Conservation (phyloP, 2,888 invertebrate species). For the Dioctria linearis region DNA sequence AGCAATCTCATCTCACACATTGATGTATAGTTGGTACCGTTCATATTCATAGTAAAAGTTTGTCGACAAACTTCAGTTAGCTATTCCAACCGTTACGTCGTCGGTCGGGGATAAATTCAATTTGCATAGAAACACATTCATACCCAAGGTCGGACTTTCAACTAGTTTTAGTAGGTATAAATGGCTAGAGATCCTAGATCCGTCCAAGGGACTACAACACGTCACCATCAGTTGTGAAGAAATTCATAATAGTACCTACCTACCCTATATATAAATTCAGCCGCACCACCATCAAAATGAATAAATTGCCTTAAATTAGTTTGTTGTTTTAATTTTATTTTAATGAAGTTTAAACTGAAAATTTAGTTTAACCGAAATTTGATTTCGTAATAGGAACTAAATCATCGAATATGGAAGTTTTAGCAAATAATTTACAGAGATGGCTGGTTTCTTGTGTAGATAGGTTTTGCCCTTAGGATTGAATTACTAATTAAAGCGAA, state of each 20-base stretch:
- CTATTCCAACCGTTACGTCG: slow-evolving; percentile 21
- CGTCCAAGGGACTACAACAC: slow-evolving; percentile 2
- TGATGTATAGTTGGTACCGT: slow-evolving; percentile 22
- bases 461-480: too few species aligned
- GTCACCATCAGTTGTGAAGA: slow-evolving; percentile 28
- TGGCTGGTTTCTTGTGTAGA: too few species aligned
- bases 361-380: slow-evolving; percentile 35
- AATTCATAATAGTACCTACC: not conserved
- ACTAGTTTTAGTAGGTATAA: not conserved
- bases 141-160: slow-evolving; percentile 3
- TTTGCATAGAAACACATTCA: slow-evolving; percentile 47
- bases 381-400: slow-evolving; percentile 20
- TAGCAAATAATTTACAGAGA: too few species aligned
- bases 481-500: too few species aligned
- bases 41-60: slow-evolving; percentile 41
- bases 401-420: slow-evolving; percentile 9
- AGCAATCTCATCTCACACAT: not conserved
- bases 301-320: slow-evolving; percentile 48
- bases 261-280: slow-evolving; percentile 35
- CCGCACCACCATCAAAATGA: slow-evolving; percentile 25
- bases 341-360: slow-evolving; percentile 45
- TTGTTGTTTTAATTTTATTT: slow-evolving; percentile 47
- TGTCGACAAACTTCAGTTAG: slow-evolving; percentile 36
- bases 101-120: slow-evolving; percentile 36
- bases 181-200: slow-evolving; percentile 1